These are phyloP conservation scores for Pithys albifrons DNA, from an alignment of 2,113 vertebrate species.

Conservation along the genomic window DNA sequence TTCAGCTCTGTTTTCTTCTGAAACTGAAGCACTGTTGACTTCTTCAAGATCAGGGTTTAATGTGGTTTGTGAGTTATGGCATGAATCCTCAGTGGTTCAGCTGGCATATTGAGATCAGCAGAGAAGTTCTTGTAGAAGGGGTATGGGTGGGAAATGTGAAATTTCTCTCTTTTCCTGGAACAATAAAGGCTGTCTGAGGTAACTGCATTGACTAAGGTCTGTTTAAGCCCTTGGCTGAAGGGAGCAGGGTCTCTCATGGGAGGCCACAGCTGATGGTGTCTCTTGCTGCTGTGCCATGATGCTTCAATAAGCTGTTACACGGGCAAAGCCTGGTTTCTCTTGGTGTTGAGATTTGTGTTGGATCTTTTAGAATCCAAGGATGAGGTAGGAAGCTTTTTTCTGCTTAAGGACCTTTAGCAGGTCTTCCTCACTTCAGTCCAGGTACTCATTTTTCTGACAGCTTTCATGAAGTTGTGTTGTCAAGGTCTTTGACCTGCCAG, in stretches of 20 bases:
- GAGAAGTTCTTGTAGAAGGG: not conserved
- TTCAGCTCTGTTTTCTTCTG: not conserved
- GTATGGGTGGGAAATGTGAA: not conserved
- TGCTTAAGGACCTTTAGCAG: not conserved
- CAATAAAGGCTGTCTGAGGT: not conserved
- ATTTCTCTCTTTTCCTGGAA: not conserved
- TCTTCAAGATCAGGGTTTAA: not conserved
- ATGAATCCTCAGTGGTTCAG: not conserved
- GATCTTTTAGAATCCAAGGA: not conserved
- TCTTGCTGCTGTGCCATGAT: rapidly evolving
- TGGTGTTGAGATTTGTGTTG: not conserved
- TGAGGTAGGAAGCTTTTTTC: not conserved
- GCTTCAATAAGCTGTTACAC: not conserved
- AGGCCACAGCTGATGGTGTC: rapidly evolving
- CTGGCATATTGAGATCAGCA: rapidly evolving
- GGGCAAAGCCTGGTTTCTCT: not conserved
- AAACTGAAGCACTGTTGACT: not conserved
- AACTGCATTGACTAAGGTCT: not conserved
- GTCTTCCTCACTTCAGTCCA: not conserved
- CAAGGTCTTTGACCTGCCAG: slow-evolving; percentile 12
- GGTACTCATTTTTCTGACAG: not conserved
- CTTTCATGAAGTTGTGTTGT: not conserved
- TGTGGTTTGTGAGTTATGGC: rapidly evolving
- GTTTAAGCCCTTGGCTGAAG: not conserved
- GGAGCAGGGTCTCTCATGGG: not conserved